Evolutionary conservation across 2,888 invertebrate species (phyloP), one percentile per base, ranked within the genome.

Genomic region (Junonia oenone): DNA sequence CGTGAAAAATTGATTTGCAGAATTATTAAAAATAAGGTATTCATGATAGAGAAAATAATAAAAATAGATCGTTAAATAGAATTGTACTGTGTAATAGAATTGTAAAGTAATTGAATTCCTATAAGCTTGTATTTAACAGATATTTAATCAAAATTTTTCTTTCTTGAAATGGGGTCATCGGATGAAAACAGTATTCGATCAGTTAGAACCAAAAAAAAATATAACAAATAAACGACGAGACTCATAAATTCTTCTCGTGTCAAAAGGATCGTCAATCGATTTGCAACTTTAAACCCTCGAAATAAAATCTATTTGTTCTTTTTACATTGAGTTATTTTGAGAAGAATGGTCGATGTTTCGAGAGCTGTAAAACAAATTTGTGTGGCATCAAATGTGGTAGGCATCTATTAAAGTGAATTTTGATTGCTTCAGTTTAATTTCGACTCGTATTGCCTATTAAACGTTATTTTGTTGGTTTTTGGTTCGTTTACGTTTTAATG

Each of bases 301-400:
- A 31, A 56, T 56, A 56, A 50, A 45, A 37, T 50, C 19, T 19
- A 9, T 52, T 59, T 59, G 43, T 14, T 15, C 6, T 37, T 5
- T 45, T 38, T 37, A 35, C 38, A 17, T 47, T 40, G 26, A 52
- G 45, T 57, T 54, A 55, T 60, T 59, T 60, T 54, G 40, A 52
- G 54, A 59, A 53, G 59, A 63, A 53, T 60, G 59, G 59, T 58
- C 61, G 65, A 66, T 66, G 62, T 68, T 68, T 57, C 49, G 62
- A 63, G 63, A 58, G 66, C 63, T 52, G 63, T 73, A 68, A 73
- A 74, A 58, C 66, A 65, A 71, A 70, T 71, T 64, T 63, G 63
- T 65, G 59, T 64, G 58, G 62, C 63, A 60, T 65, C 57, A 61
- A 65, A 62, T 58, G 64, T 62, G 59, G 63, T 63, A 61, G 65